phyloP scores from a whole-genome alignment of 2,797 vertebrate species.

The Etheostoma perlongum region DNA sequence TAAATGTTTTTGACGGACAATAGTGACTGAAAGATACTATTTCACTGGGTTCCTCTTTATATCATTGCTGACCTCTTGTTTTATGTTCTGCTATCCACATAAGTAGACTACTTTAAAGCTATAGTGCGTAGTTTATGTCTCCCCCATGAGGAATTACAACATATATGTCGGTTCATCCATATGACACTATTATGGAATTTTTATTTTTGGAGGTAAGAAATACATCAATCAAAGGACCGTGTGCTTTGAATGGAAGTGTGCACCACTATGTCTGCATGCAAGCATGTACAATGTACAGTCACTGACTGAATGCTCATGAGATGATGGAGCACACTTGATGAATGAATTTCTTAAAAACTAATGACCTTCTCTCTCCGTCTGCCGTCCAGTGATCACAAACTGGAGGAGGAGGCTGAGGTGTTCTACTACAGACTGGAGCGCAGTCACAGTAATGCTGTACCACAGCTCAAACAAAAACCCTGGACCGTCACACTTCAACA shows the following conservation, averaged over 20 bases:
- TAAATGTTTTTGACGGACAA: not conserved
- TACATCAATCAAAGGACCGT: not conserved
- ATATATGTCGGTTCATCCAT: too few relatives aligned
- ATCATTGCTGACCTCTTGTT: not conserved
- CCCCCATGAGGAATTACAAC: too few relatives aligned
- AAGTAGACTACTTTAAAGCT: not conserved
- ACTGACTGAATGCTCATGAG: not conserved
- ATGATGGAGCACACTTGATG: conserved; percentile 16
- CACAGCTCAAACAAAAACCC: conserved; percentile 94
- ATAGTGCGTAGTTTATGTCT: too few relatives aligned
- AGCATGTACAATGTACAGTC: too few relatives aligned
- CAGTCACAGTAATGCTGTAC: conserved; percentile 85
- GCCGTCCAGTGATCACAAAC: conserved; percentile 83
- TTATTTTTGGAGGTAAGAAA: not conserved
- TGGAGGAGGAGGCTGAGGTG: conserved; percentile 93
- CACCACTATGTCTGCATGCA: not conserved
- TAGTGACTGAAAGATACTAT: not conserved
- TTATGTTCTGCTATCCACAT: not conserved
- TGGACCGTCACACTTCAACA: conserved; percentile 98
- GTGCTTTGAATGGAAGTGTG: not conserved
- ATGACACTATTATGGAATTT: not conserved
- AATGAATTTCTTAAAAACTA: conserved; percentile 20
- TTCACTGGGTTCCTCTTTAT: not conserved
- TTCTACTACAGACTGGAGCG: conserved; percentile 92
- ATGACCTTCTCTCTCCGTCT: conserved; percentile 12